phyloP scores from a whole-genome alignment of 2,113 vertebrate genomes.

The Scalopus aquaticus region DNA sequence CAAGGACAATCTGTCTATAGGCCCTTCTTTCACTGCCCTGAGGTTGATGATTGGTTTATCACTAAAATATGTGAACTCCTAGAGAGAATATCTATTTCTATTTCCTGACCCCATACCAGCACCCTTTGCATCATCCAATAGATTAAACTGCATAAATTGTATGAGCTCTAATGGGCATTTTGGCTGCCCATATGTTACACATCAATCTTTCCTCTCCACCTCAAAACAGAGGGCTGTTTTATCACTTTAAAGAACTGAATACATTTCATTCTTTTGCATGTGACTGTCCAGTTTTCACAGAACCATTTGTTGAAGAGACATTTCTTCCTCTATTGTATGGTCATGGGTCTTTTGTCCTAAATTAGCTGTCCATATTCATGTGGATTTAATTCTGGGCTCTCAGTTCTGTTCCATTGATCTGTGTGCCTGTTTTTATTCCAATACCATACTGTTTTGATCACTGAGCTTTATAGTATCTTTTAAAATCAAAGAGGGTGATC shows the following conservation, averaged over 20 bases:
- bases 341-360: no score
- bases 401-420: no score
- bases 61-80: background rate
- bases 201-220: background rate
- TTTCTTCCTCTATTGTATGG: no score
- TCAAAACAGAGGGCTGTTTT: background rate
- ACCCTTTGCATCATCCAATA: background rate
- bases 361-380: no score
- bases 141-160: background rate
- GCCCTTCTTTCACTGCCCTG: background rate
- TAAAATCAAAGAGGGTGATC: no score
- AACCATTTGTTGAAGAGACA: no score
- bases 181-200: background rate
- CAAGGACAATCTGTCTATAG: background rate
- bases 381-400: no score
- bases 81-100: background rate
- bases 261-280: no score
- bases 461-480: no score
- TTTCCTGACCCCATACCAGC: background rate
- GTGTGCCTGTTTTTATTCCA: no score
- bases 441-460: no score
- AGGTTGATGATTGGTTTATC: background rate
- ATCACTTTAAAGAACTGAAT: background rate
- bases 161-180: background rate
- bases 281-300: no score